Base-by-base conservation (phyloP, 2,797 vertebrate genomes). In the Tokudaia muenninki region DNA sequence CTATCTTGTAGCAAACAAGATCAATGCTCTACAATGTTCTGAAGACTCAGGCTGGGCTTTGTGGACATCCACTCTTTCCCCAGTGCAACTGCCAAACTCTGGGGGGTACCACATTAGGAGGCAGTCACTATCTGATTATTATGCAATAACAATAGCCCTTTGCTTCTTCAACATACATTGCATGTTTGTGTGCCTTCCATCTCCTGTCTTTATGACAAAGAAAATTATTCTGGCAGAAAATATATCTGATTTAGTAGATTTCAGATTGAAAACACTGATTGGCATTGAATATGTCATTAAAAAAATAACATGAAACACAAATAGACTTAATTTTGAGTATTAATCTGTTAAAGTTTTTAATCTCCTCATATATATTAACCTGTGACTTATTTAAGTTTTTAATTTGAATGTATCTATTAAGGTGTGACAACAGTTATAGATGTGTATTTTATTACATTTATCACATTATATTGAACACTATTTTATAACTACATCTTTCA, bases 311-410 rank as follows among this genome's bases (percentile, higher is more conserved):
- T 52, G 50, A 95, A 87, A 52, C 86, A 29, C 1, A 75, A 87
- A 63, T 52, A 17, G 9, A 80, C 77, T 95, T 87, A 55, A 70
- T 89, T 67, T 67, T 16, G 12, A 92, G 13, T 93, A 52, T 89
- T 88, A 26, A 12, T 29, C 87, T 92, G 87, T 61, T 19, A 90
- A 90, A 92, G 4, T 37, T 26, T 72, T 95, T 83, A 50, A 87
- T 87, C 84, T 80, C 26, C 41, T 88, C 65, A 55, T 1, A 63
- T n/a, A 3, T 81, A 72, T 95, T 94, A 44, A 74, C n/a, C 1
- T n/a, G 0, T 57, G 4, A 75, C 59, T 72, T 72, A 72, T 16
- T 63, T 57, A 83, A 87, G 5, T 44, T 21, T 72, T 95, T 80
- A 37, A 83, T 90, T 91, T 81, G 22, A 41, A 86, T 41, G n/a